Percentiles rank a stretch among this genome's conserved stretches.
phyloP scores from a whole-genome alignment of 2,888 invertebrate genomes.

The Troides oblongomaculatus region DNA sequence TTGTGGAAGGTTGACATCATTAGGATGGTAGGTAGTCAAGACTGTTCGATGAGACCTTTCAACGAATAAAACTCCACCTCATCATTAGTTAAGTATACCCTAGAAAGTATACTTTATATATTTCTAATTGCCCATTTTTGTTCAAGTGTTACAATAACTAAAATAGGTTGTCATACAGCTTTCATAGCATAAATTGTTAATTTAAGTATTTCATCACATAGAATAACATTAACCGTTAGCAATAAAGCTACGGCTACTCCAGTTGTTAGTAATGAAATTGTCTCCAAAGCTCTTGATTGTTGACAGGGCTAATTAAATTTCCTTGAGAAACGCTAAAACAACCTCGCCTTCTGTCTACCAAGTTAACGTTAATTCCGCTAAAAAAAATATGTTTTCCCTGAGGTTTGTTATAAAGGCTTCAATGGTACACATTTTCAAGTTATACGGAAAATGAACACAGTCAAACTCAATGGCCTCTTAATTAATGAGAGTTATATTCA shows the following conservation, averaged over 20 bases:
- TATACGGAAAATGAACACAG: background rate
- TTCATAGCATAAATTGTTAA: background rate
- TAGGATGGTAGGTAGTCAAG: no score
- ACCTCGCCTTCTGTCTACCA: background rate
- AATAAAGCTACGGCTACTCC: background rate
- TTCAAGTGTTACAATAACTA: no score
- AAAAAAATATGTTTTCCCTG: background rate
- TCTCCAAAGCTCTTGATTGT: constrained; percentile 5
- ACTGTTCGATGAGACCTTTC: no score
- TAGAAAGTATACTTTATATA: no score
- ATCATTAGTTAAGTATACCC: no score
- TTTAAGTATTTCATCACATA: background rate
- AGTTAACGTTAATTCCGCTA: background rate
- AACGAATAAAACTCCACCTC: no score
- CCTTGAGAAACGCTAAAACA: background rate
- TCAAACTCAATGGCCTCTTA: background rate
- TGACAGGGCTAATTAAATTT: constrained; percentile 1
- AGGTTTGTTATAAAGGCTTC: background rate
- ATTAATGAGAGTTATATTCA: background rate
- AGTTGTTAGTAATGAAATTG: constrained; percentile 4
- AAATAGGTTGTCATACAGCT: no score
- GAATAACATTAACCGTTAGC: background rate
- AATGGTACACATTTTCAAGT: background rate
- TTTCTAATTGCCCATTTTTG: no score
- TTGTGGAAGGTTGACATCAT: no score